These are phyloP conservation scores for Lipotes vexillifer DNA, from an alignment of 2,113 vertebrate genomes.

Conservation along the genomic window DNA sequence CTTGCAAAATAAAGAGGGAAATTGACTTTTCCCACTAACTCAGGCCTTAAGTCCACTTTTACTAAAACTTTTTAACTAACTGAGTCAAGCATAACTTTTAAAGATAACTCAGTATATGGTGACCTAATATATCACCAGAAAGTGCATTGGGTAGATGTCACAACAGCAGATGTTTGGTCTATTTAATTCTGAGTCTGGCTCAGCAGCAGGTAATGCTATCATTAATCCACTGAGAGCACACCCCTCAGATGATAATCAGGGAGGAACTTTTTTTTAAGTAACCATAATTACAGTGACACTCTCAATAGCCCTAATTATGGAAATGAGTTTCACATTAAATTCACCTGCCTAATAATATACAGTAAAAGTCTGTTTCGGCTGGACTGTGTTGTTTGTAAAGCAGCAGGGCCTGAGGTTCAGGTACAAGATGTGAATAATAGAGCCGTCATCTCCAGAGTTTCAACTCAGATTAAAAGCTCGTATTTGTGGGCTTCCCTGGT, in stretches of 20 bases:
- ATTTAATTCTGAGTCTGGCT: constrained; percentile 45
- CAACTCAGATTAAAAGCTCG: background rate
- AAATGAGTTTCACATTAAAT: constrained; percentile 62
- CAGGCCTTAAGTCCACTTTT: background rate
- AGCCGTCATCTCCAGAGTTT: constrained; percentile 27
- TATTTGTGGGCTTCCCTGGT: background rate
- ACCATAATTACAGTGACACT: constrained; percentile 59
- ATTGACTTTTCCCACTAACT: background rate
- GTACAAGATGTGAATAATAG: constrained; percentile 4
- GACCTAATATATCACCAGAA: constrained; percentile 24
- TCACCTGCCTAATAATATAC: constrained; percentile 42
- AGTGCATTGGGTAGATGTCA: constrained; percentile 20
- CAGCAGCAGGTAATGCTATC: constrained; percentile 42
- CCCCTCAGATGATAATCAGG: constrained; percentile 50
- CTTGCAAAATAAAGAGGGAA: background rate
- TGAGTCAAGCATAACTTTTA: constrained; percentile 34
- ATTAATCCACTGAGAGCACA: constrained; percentile 48
- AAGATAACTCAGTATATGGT: constrained; percentile 13
- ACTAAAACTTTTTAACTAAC: constrained; percentile 10
- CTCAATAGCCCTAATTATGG: constrained; percentile 63
- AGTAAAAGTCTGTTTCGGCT: constrained; percentile 45
- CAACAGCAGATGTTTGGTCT: constrained; percentile 52
- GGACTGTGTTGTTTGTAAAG: constrained; percentile 45
- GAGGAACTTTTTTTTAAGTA: constrained; percentile 33
- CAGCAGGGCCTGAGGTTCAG: background rate